phyloP scores from a whole-genome alignment of 2,113 vertebrate genomes.

The Meles meles region DNA sequence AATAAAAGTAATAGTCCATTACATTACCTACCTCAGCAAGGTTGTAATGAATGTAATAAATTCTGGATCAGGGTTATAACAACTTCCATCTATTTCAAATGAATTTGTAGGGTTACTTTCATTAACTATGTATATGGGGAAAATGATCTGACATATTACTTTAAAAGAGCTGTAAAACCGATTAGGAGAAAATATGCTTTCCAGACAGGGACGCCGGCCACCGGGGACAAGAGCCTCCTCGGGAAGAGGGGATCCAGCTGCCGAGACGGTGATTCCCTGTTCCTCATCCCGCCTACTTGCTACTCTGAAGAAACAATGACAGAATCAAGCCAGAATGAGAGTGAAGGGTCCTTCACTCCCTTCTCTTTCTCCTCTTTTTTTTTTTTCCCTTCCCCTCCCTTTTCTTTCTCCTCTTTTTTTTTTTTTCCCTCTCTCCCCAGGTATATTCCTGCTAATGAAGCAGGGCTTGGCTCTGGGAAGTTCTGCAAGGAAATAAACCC shows the following conservation, averaged over 20 bases:
- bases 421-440: conserved; percentile 26
- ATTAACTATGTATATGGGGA: conserved; percentile 90
- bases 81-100: conserved; percentile 92
- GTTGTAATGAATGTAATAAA: conserved; percentile 91
- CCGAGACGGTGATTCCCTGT: not conserved
- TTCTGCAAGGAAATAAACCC: conserved; percentile 80
- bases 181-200: conserved; percentile 89
- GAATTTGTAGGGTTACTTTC: conserved; percentile 92
- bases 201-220: conserved; percentile 77
- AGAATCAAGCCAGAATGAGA: not conserved
- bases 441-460: conserved; percentile 77
- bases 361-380: not conserved
- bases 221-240: conserved; percentile 72
- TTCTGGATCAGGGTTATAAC: conserved; percentile 90
- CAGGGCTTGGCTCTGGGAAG: conserved; percentile 67
- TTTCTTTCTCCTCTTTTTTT: not conserved
- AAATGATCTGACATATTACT: conserved; percentile 90
- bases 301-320: not conserved
- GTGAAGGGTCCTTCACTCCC: not conserved
- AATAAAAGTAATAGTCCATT: conserved; percentile 93
- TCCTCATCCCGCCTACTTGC: rapidly evolving
- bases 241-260: conserved; percentile 25
- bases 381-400: not conserved
- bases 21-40: conserved; percentile 92
- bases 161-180: conserved; percentile 89